Percentiles rank a stretch among this genome's conserved stretches.
Conservation (phyloP, 2,888 invertebrate species). For the Listrodromus nycthemerus region DNA sequence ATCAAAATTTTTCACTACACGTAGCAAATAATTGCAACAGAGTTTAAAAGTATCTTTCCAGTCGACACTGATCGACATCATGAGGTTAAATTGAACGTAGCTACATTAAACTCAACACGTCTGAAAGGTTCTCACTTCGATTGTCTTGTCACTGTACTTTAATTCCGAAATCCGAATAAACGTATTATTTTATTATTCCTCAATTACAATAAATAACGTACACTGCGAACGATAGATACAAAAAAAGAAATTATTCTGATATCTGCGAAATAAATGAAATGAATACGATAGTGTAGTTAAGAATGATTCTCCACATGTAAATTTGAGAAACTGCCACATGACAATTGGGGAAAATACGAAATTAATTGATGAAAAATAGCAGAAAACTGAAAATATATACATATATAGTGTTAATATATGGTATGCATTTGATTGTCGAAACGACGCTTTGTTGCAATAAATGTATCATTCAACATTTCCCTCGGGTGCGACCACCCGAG, state of each 20-base stretch:
- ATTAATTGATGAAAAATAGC: conserved; percentile 2
- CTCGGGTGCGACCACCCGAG: neutral
- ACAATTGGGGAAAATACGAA: neutral
- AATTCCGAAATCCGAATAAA: conserved; percentile 13
- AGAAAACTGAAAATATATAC: conserved; percentile 14
- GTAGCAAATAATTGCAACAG: neutral
- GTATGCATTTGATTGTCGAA: conserved; percentile 23
- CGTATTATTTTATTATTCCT: conserved; percentile 12
- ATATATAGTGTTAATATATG: conserved; percentile 2
- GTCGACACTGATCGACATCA: neutral
- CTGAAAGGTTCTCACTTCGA: neutral
- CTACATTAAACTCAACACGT: neutral
- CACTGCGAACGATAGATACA: conserved; percentile 11
- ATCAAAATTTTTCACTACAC: neutral
- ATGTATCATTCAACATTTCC: conserved; percentile 53
- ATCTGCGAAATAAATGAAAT: conserved; percentile 4
- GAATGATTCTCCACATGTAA: neutral
- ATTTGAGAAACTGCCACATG: conserved; percentile 13
- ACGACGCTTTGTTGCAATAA: conserved; percentile 13
- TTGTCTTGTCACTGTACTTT: conserved; percentile 7
- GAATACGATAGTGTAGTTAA: neutral
- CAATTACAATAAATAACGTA: conserved; percentile 8
- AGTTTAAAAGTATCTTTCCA: neutral
- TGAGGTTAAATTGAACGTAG: neutral
- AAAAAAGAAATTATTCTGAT: conserved; percentile 32